phyloP scores from a whole-genome alignment of 2,888 invertebrate species.

The Drosophila fulvimacula region DNA sequence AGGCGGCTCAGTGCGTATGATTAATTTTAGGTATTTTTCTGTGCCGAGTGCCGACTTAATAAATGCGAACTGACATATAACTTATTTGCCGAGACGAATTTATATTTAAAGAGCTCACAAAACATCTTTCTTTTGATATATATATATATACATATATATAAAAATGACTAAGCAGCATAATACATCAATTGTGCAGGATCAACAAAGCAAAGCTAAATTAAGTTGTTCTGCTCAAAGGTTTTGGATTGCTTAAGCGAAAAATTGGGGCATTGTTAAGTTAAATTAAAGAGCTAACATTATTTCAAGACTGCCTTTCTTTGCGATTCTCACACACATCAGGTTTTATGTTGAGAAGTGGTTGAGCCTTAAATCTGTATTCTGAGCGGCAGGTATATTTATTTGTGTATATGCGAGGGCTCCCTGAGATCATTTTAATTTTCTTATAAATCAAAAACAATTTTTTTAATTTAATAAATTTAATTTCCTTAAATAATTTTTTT shows the following conservation, averaged over 20 bases:
- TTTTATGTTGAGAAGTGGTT: too few species aligned
- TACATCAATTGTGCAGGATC: slow-evolving; percentile 1
- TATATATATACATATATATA: slow-evolving; percentile 3
- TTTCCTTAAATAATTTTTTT: too few species aligned
- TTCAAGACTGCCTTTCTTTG: not conserved
- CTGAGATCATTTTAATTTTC: too few species aligned
- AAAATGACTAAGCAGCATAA: slow-evolving; percentile 7
- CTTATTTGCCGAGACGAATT: slow-evolving; percentile 23
- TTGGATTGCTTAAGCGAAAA: not conserved
- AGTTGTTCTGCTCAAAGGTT: not conserved
- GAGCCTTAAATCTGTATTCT: too few species aligned
- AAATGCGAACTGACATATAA: slow-evolving; percentile 30
- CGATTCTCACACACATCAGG: not conserved
- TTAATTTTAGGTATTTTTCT: slow-evolving; percentile 69
- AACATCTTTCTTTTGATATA: slow-evolving; percentile 3
- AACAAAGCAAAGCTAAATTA: not conserved
- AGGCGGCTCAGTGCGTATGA: slow-evolving; percentile 68
- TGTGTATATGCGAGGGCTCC: too few species aligned
- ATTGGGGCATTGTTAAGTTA: not conserved
- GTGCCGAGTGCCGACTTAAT: slow-evolving; percentile 24
- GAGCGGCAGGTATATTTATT: too few species aligned
- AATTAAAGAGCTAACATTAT: not conserved
- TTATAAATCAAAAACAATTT: too few species aligned
- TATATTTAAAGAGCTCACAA: slow-evolving; percentile 21
- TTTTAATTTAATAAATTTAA: too few species aligned